These are phyloP conservation scores for Falco biarmicus DNA, from an alignment of 2,797 vertebrate species.

Conservation along the genomic window DNA sequence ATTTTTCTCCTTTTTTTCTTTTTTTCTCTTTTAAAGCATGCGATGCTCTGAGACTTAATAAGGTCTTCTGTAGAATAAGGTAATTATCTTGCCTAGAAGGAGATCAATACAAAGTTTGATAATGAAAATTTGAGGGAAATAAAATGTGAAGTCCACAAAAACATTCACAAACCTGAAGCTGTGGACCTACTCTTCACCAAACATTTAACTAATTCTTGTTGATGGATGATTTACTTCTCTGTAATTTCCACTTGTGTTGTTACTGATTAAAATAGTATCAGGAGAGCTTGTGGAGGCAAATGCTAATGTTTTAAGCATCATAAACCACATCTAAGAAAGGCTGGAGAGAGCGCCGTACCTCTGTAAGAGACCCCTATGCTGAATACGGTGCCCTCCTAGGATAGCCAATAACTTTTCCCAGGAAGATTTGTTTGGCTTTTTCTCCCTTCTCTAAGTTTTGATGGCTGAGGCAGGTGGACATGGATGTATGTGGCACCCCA, in stretches of 20 bases:
- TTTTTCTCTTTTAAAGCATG: not conserved
- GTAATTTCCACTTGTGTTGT: not conserved
- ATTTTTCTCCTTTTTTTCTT: not conserved
- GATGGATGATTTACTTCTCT: not conserved
- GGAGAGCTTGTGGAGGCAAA: not conserved
- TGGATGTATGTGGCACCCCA: rapidly evolving
- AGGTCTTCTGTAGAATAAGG: not conserved
- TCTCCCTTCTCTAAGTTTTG: not conserved
- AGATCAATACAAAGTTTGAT: not conserved
- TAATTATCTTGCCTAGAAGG: not conserved
- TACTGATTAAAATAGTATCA: not conserved
- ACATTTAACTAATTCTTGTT: not conserved
- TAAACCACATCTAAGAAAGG: not conserved
- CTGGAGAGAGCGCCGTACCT: not conserved
- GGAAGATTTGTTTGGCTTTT: not conserved
- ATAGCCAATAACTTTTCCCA: not conserved
- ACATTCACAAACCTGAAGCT: not conserved
- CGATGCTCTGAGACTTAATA: not conserved
- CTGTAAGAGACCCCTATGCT: not conserved
- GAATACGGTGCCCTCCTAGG: not conserved
- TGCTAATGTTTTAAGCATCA: not conserved
- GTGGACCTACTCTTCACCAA: not conserved
- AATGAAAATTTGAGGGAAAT: not conserved
- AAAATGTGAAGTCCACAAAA: not conserved
- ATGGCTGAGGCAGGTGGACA: not conserved